Conservation (phyloP, 2,888 invertebrate genomes). For the Drosophila mercatorum region DNA sequence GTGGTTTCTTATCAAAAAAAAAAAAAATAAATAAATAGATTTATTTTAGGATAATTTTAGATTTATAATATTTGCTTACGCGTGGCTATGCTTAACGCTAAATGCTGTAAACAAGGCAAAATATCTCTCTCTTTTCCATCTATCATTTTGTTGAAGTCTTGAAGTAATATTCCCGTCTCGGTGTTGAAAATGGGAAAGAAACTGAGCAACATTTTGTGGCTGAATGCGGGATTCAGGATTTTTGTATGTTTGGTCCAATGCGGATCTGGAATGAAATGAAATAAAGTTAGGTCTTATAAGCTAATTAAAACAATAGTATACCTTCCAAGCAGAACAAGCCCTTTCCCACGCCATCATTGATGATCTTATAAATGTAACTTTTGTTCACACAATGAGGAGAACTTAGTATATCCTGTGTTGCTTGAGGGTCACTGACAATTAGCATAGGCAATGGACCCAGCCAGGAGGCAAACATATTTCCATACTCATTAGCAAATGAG, state of each 20-base stretch:
- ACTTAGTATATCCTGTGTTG: constrained; percentile 66
- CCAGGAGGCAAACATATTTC: constrained; percentile 68
- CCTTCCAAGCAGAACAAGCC: constrained; percentile 57
- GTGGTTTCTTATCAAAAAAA: constrained; percentile 39
- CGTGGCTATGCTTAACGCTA: constrained; percentile 61
- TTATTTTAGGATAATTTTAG: no score
- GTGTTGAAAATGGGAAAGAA: constrained; percentile 76
- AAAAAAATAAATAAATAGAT: no score
- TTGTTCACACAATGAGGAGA: constrained; percentile 72
- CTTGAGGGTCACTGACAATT: constrained; percentile 69
- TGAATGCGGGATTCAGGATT: constrained; percentile 75
- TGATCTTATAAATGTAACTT: constrained; percentile 50
- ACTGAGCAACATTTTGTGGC: constrained; percentile 70
- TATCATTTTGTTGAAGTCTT: constrained; percentile 45
- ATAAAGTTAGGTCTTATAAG: background rate
- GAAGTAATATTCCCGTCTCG: constrained; percentile 55
- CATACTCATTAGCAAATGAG: constrained; percentile 46
- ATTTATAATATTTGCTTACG: constrained; percentile 55
- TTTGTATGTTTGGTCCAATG: constrained; percentile 74
- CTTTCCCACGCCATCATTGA: constrained; percentile 16
- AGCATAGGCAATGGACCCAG: constrained; percentile 74
- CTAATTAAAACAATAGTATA: background rate
- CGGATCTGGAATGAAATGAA: constrained; percentile 47
- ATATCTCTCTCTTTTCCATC: constrained; percentile 54
- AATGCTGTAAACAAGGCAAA: constrained; percentile 37